phyloP scores from a whole-genome alignment of 2,113 vertebrate species.

The Tragelaphus strepsiceros region DNA sequence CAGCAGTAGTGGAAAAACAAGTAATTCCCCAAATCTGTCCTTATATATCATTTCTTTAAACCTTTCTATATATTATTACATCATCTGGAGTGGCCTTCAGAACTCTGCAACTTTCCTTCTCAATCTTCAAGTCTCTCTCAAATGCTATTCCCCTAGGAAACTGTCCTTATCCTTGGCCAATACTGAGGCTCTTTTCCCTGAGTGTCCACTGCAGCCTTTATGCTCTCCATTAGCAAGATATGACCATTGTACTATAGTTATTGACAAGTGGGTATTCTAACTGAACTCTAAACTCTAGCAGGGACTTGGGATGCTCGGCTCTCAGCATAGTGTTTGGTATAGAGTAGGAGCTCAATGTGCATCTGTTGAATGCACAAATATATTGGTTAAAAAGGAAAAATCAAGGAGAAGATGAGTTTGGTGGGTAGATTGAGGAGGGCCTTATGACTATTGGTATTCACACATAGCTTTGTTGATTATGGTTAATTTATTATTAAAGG shows the following conservation, averaged over 20 bases:
- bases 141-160: not conserved
- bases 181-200: not conserved
- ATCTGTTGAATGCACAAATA: not conserved
- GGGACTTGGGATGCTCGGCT: not conserved
- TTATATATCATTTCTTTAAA: not conserved
- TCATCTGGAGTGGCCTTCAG: not conserved
- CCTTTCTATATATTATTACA: not conserved
- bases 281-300: not conserved
- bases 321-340: not conserved
- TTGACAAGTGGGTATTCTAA: not conserved
- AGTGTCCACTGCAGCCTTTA: not conserved
- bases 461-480: not conserved
- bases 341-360: not conserved
- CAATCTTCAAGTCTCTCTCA: not conserved
- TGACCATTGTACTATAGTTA: not conserved
- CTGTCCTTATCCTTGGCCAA: not conserved
- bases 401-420: not conserved
- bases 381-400: not conserved
- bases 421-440: not conserved
- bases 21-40: not conserved
- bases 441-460: not conserved
- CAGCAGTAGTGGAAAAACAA: not conserved
- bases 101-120: not conserved
- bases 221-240: not conserved
- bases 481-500: not conserved